phyloP scores from a whole-genome alignment of 2,797 vertebrate genomes.

The Podarcis siculus region DNA sequence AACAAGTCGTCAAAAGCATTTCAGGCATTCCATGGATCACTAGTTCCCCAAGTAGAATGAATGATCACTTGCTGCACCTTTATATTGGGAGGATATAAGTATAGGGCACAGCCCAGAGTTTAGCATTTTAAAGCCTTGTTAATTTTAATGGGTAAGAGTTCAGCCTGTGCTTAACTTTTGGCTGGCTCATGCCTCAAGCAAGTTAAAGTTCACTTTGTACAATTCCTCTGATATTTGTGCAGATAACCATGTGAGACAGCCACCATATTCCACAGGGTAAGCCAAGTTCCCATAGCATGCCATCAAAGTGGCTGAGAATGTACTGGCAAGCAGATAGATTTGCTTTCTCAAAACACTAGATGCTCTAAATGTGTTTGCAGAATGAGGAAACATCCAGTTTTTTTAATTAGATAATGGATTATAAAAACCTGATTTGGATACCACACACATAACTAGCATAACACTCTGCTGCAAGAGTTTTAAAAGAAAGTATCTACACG shows the following conservation, averaged over 20 bases:
- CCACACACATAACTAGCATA: background rate
- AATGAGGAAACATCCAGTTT: background rate
- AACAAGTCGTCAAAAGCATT: background rate
- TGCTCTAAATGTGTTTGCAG: background rate
- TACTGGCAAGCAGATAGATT: background rate
- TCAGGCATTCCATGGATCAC: background rate
- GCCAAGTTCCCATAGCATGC: background rate
- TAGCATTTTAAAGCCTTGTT: background rate
- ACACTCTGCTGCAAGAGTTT: conserved; percentile 1
- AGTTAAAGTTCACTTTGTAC: background rate
- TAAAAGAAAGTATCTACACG: background rate
- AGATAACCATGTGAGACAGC: background rate
- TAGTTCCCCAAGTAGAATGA: background rate
- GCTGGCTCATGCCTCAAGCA: background rate
- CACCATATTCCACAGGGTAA: conserved; percentile 6
- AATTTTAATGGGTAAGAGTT: background rate
- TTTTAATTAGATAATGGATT: background rate
- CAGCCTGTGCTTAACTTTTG: background rate
- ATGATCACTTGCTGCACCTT: background rate
- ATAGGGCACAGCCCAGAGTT: background rate
- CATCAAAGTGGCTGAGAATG: background rate
- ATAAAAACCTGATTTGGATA: conserved; percentile 9
- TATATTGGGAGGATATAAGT: background rate
- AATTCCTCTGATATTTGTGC: background rate
- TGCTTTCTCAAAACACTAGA: background rate